Evolutionary conservation across 2,113 vertebrate genomes (phyloP).

Genomic region (Oncorhynchus mykiss): DNA sequence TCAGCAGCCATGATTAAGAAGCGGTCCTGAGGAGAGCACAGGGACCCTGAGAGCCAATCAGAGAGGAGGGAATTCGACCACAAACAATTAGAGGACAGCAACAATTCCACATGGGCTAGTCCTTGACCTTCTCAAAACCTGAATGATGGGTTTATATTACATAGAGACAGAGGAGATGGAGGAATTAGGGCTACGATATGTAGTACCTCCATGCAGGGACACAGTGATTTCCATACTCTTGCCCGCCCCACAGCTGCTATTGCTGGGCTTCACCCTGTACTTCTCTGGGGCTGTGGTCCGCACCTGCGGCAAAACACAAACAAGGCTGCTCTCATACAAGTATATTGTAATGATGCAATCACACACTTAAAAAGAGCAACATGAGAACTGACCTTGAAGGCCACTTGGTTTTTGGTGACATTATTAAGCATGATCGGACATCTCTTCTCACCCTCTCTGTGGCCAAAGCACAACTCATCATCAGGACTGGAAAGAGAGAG

Average conservation of each 20-base stretch:
- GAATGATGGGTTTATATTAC: background rate
- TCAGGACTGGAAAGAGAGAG: slow-evolving; percentile 73
- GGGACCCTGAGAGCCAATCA: slow-evolving; percentile 67
- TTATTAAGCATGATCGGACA: slow-evolving; percentile 85
- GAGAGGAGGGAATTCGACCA: background rate
- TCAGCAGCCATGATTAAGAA: slow-evolving; percentile 88
- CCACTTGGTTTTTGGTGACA: slow-evolving; percentile 82
- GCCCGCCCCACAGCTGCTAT: slow-evolving; percentile 82
- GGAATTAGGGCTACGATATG: background rate
- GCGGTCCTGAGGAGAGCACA: slow-evolving; percentile 82
- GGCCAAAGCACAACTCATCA: slow-evolving; percentile 85
- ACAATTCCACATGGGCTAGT: background rate
- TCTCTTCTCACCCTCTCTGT: slow-evolving; percentile 83
- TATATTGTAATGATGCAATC: background rate
- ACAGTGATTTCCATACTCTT: slow-evolving; percentile 80
- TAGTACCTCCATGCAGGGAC: slow-evolving; percentile 83
- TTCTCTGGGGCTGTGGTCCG: slow-evolving; percentile 87
- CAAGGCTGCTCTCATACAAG: background rate
- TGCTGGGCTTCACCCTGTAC: slow-evolving; percentile 87
- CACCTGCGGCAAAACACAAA: slow-evolving; percentile 67
- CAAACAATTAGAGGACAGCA: background rate
- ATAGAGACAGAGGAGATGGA: background rate
- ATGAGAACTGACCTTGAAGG: slow-evolving; percentile 81
- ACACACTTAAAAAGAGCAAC: background rate
- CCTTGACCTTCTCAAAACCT: background rate